Evolutionary conservation across 2,888 invertebrate genomes (phyloP), one percentile per base, ranked within the genome.

Genomic region (Meiosimyza platycephala): DNA sequence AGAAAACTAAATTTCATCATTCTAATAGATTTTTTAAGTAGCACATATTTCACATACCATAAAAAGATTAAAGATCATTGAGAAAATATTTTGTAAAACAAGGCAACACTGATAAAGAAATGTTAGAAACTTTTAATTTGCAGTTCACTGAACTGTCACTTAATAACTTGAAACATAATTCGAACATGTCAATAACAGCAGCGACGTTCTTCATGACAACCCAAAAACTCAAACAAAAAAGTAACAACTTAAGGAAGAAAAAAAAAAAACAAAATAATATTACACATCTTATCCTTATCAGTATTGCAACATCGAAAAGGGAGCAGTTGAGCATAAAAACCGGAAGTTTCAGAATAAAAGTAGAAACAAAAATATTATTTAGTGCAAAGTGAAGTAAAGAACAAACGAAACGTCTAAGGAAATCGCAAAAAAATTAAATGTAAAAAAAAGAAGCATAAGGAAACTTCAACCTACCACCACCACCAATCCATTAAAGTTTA

Each of bases 131-230:
- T 55, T 66, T 67, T 40, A 48, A 81, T 82, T 83, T 80, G 75
- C 83, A 82, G 84, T 83, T 83, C 82, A 83, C 76, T 84, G 84
- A 84, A 83, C 84, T 82, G 80, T 80, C 80, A 81, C 80, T 81
- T 82, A 81, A 81, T 80, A 82, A 83, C 79, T 83, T 83, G 80
- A 83, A 81, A 82, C 57, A 57, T 80, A 84, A 82, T 84, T 84
- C 81, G 77, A 80, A 82, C 78, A 80, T 83, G 83, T 83, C 84
- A 84, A 83, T 82, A 84, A 81, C 83, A 84, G 81, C 83, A 80
- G 80, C 40, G 48, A 33, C 62, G 60, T 40, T 16, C n/a, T 62
- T 16, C 28, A 62, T n/a, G 16, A 62, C 40, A 47, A 47, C 40
- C 40, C 18, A n/a, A 62, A 47, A n/a, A 40, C 22, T 47, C 16